Percentiles rank a stretch among this genome's conserved stretches.
These are phyloP conservation scores for Symphodus melops DNA, from an alignment of 2,113 vertebrate genomes.

Conservation along the genomic window DNA sequence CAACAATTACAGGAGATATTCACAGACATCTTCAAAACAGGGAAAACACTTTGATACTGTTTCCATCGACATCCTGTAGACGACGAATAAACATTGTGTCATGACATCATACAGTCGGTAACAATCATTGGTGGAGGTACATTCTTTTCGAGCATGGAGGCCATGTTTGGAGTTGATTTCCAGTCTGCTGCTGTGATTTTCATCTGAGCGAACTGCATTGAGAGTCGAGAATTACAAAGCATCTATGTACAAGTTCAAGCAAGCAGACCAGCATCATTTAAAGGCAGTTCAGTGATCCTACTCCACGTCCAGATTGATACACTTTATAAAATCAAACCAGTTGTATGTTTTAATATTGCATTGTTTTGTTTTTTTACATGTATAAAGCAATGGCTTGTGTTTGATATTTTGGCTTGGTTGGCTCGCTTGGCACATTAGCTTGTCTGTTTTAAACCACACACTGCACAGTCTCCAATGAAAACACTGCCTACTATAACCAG, in stretches of 20 bases:
- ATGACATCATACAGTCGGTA: constrained; percentile 43
- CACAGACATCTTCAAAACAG: constrained; percentile 25
- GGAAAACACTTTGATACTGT: constrained; percentile 14
- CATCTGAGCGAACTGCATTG: constrained; percentile 26
- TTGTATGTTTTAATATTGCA: neutral
- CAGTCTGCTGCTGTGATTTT: constrained; percentile 39
- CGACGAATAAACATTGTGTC: constrained; percentile 27
- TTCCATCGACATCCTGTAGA: constrained; percentile 7
- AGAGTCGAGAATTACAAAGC: constrained; percentile 37
- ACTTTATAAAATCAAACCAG: neutral
- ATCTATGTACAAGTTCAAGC: constrained; percentile 59
- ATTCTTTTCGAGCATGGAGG: constrained; percentile 28
- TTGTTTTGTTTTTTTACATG: no score
- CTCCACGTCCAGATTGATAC: neutral
- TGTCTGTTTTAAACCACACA: no score
- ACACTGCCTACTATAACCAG: no score
- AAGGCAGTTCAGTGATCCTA: neutral
- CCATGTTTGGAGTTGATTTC: neutral
- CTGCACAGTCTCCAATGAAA: no score
- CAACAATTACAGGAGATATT: constrained; percentile 44
- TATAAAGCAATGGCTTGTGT: no score
- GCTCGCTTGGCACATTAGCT: no score
- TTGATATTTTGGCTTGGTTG: no score
- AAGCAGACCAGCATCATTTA: constrained; percentile 9
- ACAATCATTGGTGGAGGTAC: constrained; percentile 43